These are phyloP conservation scores for Nemopilema nomurai DNA, from an alignment of 30 jellyfish, hydroid and myxozoan species.

Conservation along the genomic window DNA sequence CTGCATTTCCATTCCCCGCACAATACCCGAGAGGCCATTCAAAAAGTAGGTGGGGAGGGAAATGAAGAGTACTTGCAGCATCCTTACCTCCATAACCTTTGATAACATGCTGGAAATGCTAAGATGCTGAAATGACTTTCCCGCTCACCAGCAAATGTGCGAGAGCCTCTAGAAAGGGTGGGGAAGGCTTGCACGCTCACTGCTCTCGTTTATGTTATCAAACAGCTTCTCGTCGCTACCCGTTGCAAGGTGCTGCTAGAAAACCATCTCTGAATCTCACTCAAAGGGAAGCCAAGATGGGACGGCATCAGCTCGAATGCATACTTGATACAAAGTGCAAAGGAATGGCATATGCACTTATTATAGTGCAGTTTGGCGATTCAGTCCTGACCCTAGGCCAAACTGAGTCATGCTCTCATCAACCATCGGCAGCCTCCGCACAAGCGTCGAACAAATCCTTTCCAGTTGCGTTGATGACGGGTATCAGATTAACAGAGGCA, in stretches of 20 bases:
- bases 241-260: slow-evolving; percentile 63
- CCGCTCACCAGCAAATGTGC: slow-evolving; percentile 63
- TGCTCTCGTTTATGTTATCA: slow-evolving; percentile 52
- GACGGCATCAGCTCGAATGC: slow-evolving; percentile 71
- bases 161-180: slow-evolving; percentile 59
- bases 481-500: slow-evolving; percentile 39
- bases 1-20: no score
- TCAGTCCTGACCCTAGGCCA: slow-evolving; percentile 40
- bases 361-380: slow-evolving; percentile 53
- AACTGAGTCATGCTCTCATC: slow-evolving; percentile 49
- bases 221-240: slow-evolving; percentile 57
- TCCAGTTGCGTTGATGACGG: slow-evolving; percentile 34
- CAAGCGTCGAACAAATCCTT: slow-evolving; percentile 43
- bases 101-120: slow-evolving; percentile 55
- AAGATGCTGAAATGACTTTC: slow-evolving; percentile 60
- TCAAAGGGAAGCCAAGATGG: slow-evolving; percentile 54
- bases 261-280: slow-evolving; percentile 73
- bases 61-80: no score
- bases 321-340: slow-evolving; percentile 69
- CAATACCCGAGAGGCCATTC: no score
- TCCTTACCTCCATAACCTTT: slow-evolving; percentile 41
- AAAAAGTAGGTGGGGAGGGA: no score
- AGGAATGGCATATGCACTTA: slow-evolving; percentile 78
- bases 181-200: slow-evolving; percentile 57
- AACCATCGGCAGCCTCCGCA: slow-evolving; percentile 33